phyloP scores from a whole-genome alignment of 2,888 invertebrate species.

The Acanthosepion pharaonis region DNA sequence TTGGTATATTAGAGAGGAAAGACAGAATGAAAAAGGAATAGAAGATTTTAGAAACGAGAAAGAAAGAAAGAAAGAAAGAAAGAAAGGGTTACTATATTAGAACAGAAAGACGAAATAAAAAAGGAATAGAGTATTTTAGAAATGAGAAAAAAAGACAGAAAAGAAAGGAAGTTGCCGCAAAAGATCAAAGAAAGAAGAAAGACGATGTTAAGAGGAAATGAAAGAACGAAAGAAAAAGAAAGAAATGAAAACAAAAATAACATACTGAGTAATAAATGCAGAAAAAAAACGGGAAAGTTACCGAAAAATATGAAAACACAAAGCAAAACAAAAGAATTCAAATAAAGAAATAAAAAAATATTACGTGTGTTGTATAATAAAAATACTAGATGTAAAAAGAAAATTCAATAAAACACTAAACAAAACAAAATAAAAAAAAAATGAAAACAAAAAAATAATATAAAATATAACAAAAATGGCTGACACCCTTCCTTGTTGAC shows the following conservation, averaged over 20 bases:
- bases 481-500: neutral
- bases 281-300: neutral
- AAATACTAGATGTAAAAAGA: neutral
- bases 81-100: neutral
- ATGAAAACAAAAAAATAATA: neutral
- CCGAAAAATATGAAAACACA: neutral
- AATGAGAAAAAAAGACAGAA: too few species aligned
- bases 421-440: neutral
- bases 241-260: too few species aligned
- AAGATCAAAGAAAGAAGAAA: too few species aligned
- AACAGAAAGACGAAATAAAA: neutral
- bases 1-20: too few species aligned
- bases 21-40: too few species aligned
- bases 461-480: neutral
- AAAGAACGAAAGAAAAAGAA: neutral
- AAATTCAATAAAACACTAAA: neutral
- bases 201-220: too few species aligned
- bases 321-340: neutral
- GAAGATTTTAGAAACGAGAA: neutral
- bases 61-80: neutral
- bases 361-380: neutral
- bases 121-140: too few species aligned
- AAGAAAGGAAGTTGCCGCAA: too few species aligned
- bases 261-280: neutral
- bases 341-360: neutral